Evolutionary conservation across 2,888 invertebrate genomes (phyloP), one percentile per base, ranked within the genome.

Genomic region (Oscheius sp.): DNA sequence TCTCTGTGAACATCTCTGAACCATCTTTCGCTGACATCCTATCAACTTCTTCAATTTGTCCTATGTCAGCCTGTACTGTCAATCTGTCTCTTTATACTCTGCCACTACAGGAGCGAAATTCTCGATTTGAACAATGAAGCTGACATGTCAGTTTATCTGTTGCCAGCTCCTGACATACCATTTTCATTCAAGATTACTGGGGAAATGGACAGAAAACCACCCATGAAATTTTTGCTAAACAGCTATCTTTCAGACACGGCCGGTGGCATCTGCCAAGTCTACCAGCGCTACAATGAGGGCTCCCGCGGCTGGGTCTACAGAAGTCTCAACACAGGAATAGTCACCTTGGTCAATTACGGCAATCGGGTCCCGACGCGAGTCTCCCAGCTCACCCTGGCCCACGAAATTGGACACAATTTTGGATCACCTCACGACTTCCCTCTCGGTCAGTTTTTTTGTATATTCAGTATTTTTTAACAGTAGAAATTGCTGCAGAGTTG

Each of bases 371-470:
- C 98, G 74, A 95, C 96, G 0, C 95, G 96, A 91, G 98, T 99
- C 35, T 97, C 97, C 50, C 96, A 98, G 90, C 91, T 98, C 77
- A 99, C 98, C 0, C 91, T 99, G 82, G 99, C 99, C 0, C 99
- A 99, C 90, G 99, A 99, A 91, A 96, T 99, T 84, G 99, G 99
- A 2, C 99, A 99, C 90, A 99, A 99, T 91, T 99, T 99, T 90
- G 98, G 99, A 75, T 96, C 96, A 76, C 96, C 96, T 62, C 88
- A 88, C 75, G 88, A 88, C 76, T 87, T 84, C 59, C 86, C 88
- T 10, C 77, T 81, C 7, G 87, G 77, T 79, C 7, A 5, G 57
- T n/a, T 21, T 32, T 2, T n/a, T n/a, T n/a, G n/a, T n/a, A n/a
- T n/a, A n/a, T n/a, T 79, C 7, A 5, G 57, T n/a, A 1, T 32